Percentiles rank a stretch among this genome's conserved stretches.
phyloP scores from a whole-genome alignment of 2,113 vertebrate genomes.

The Apus apus region DNA sequence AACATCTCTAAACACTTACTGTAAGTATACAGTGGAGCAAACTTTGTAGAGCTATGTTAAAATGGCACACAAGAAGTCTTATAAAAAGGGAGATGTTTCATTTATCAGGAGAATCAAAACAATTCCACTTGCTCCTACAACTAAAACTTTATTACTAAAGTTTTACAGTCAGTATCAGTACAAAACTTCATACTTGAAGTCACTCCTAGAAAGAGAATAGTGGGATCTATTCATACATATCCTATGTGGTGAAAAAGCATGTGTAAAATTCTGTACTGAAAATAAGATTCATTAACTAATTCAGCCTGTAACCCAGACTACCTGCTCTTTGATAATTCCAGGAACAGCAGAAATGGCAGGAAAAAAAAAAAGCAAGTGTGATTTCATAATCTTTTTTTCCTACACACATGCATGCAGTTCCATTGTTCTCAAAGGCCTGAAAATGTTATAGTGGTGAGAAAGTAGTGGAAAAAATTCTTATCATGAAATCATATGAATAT shows the following conservation, averaged over 20 bases:
- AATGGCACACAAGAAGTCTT: not conserved
- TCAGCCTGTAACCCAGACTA: not conserved
- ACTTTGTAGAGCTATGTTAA: not conserved
- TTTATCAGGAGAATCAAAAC: not conserved
- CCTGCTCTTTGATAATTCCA: not conserved
- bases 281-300: not conserved
- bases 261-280: not conserved
- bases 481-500: not conserved
- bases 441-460: not conserved
- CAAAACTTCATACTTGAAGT: not conserved
- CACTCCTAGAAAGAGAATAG: not conserved
- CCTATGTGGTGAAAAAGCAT: not conserved
- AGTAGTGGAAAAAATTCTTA: not conserved
- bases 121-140: not conserved
- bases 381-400: not conserved
- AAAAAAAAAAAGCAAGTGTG: not conserved
- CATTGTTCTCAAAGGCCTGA: not conserved
- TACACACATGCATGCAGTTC: not conserved
- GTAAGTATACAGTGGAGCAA: not conserved
- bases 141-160: not conserved
- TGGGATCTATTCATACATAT: not conserved
- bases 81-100: not conserved
- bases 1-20: not conserved
- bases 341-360: not conserved
- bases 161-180: not conserved